phyloP scores from a whole-genome alignment of 92 coral and sea anemone species.

The Palythoa heliodiscus region DNA sequence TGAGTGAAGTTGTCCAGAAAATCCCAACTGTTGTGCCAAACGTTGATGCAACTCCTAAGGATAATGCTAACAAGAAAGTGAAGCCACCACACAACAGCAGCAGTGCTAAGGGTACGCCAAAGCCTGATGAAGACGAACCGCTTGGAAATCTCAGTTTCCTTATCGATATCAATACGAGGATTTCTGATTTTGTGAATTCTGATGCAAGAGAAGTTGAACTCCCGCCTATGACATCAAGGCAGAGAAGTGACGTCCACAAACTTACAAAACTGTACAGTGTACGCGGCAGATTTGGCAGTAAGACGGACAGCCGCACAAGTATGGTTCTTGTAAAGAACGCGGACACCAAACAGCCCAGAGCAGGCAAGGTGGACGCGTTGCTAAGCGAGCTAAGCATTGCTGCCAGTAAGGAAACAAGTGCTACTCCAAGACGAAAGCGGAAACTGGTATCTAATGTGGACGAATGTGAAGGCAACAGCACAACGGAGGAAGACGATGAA shows the following conservation, averaged over 20 bases:
- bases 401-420: conserved; percentile 64
- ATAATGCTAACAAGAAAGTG: not conserved
- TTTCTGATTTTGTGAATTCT: conserved; percentile 73
- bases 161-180: conserved; percentile 79
- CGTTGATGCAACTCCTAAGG: conserved; percentile 7
- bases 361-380: conserved; percentile 82
- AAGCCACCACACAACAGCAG: not conserved
- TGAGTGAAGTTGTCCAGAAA: conserved; percentile 5
- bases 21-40: not conserved
- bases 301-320: conserved; percentile 75
- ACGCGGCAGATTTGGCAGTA: conserved; percentile 79
- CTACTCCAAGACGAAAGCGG: conserved; percentile 70
- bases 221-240: conserved; percentile 80
- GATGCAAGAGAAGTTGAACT: conserved; percentile 69
- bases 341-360: conserved; percentile 75
- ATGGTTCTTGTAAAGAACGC: conserved; percentile 74
- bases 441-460: conserved; percentile 38
- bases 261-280: conserved; percentile 81
- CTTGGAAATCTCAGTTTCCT: conserved; percentile 85
- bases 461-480: conserved; percentile 29
- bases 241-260: conserved; percentile 85
- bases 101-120: not conserved
- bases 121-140: conserved; percentile 54
- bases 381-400: conserved; percentile 81
- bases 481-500: conserved; percentile 28